These are phyloP conservation scores for Brachyhypopomus occidentalis DNA, from an alignment of 2,113 vertebrate species.

Conservation along the genomic window DNA sequence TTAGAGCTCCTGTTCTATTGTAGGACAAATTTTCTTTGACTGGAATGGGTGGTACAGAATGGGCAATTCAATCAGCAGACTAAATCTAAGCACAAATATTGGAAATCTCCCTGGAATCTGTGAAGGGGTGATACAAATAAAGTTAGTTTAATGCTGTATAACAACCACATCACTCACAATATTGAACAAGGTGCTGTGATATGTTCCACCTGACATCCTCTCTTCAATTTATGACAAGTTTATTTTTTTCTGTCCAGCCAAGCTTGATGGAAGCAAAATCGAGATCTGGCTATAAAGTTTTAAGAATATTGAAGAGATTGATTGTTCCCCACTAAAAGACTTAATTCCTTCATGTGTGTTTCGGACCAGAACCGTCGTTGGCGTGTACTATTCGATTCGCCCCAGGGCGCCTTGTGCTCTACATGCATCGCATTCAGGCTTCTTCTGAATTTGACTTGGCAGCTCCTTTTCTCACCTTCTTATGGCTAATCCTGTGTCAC, in stretches of 20 bases:
- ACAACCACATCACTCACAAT: conserved; percentile 33
- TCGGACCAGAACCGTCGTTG: conserved; percentile 56
- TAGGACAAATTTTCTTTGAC: background rate
- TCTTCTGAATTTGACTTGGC: conserved; percentile 35
- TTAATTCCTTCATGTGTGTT: conserved; percentile 65
- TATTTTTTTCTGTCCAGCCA: conserved; percentile 67
- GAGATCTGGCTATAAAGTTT: conserved; percentile 51
- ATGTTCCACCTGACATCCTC: conserved; percentile 50
- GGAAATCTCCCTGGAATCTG: background rate
- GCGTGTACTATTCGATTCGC: conserved; percentile 19
- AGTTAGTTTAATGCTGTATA: background rate
- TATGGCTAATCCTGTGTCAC: conserved; percentile 40
- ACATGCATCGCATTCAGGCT: conserved; percentile 17
- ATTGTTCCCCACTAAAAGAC: conserved; percentile 56
- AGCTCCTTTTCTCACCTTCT: conserved; percentile 41
- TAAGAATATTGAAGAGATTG: conserved; percentile 41
- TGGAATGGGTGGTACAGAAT: background rate
- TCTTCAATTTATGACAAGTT: conserved; percentile 59
- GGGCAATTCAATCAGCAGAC: background rate
- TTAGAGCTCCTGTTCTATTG: background rate
- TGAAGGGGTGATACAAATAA: too few species aligned
- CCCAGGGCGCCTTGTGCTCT: conserved; percentile 8
- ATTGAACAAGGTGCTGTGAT: conserved; percentile 15
- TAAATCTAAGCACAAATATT: background rate
- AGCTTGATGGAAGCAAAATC: conserved; percentile 61